phyloP scores from a whole-genome alignment of 2,888 invertebrate species.

The Nomada hirtipes region DNA sequence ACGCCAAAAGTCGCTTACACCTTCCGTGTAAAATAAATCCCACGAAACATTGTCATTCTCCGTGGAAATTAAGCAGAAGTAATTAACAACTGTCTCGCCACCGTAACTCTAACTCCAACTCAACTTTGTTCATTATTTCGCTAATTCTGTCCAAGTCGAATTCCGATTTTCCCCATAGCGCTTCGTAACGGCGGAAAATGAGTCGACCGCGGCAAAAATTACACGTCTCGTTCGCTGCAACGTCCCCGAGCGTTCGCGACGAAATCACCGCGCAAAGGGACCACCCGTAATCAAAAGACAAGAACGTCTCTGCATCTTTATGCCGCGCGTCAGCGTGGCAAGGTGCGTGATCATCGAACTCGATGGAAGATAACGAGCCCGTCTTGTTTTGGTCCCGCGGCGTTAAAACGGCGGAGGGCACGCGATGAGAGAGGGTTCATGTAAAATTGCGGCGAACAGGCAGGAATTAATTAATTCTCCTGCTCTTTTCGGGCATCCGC shows the following conservation, averaged over 20 bases:
- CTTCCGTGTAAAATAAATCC: too few species aligned
- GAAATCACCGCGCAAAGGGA: neutral
- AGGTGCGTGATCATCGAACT: slow-evolving; percentile 20
- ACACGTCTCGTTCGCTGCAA: neutral
- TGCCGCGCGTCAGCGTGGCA: neutral
- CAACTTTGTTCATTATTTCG: too few species aligned
- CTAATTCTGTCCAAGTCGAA: too few species aligned
- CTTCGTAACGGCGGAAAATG: too few species aligned
- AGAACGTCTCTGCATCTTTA: neutral
- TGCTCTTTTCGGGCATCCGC: slow-evolving; percentile 20
- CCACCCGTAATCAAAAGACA: neutral
- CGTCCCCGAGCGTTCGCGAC: neutral
- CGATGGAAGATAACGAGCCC: slow-evolving; percentile 43
- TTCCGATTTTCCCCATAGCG: too few species aligned
- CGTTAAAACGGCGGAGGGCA: slow-evolving; percentile 41
- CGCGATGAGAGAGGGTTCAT: slow-evolving; percentile 42
- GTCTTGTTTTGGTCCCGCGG: neutral
- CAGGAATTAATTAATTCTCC: slow-evolving; percentile 62
- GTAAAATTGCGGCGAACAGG: slow-evolving; percentile 56
- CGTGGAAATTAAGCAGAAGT: too few species aligned
- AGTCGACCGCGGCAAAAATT: too few species aligned
- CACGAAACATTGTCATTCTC: too few species aligned
- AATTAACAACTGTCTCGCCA: too few species aligned
- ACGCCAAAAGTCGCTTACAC: too few species aligned
- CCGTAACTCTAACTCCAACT: too few species aligned